Base-by-base conservation (phyloP, 2,888 invertebrate species). In the Lochmaea crataegi region DNA sequence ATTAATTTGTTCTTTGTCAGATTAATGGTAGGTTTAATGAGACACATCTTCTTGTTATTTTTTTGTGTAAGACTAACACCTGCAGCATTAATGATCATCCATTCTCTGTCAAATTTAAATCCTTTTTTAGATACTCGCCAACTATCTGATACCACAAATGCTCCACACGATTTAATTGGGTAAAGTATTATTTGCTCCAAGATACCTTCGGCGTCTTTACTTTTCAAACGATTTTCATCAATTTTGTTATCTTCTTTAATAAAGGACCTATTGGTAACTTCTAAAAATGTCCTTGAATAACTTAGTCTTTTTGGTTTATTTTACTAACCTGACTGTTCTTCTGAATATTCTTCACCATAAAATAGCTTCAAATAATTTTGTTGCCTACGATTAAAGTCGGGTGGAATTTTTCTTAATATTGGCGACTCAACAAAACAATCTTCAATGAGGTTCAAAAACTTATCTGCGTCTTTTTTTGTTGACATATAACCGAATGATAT, bases 401-500 rank as follows among this genome's bases (percentile, higher is more conserved):
- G 7, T n/a, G 78, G 78, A 12, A 72, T 18, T 81, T 85, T 86
- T 51, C 76, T 81, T 14, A 87, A 74, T 56, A 84, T 77, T 18
- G 90, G 88, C 65, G 87, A 87, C 75, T 88, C 87, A 5, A 94
- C 85, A 84, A 97, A 97, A 84, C 94, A 95, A 69, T 90, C 88
- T 65, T 88, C 88, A 68, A 98, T 91, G 92, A 97, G 94, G 61
- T 87, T 79, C 10, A 97, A 85, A 22, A 97, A 87, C 78, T 86
- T 89, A 72, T 94, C 90, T 0, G 93, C 93, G 84, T 98, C 94
- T 67, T 90, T 84, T 72, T 88, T 88, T 0, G 91, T 92, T 11
- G 96, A 96, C 91, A 94, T 95, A 82, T 95, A 96, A 18, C 98
- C 98, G 85, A 98, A 96, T 0, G 98, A 98, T 4, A 94, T 91